Conservation (phyloP, 1,140 invertebrate species). For the Chrysopa pallens region DNA sequence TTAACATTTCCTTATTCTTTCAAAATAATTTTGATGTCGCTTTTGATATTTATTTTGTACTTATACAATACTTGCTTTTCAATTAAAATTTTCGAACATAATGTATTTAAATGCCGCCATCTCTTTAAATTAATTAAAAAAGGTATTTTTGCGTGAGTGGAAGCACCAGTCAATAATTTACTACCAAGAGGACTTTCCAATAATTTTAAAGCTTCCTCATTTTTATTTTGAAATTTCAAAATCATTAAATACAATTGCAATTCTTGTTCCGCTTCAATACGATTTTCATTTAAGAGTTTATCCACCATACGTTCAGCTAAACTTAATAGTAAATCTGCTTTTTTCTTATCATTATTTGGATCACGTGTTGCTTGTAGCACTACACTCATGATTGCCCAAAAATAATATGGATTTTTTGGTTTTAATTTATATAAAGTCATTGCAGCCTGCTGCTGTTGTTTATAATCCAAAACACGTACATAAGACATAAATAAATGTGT, state of each 20-base stretch:
- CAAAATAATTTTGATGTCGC: too few relatives aligned
- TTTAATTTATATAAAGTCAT: slow-evolving; percentile 77
- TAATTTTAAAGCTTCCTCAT: slow-evolving; percentile 61
- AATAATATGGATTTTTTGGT: slow-evolving; percentile 92
- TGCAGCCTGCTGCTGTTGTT: slow-evolving; percentile 78
- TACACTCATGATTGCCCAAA: slow-evolving; percentile 93
- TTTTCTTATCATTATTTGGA: slow-evolving; percentile 26
- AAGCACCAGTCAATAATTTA: slow-evolving; percentile 36
- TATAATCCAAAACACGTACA: slow-evolving; percentile 75
- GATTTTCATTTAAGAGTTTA: slow-evolving; percentile 75
- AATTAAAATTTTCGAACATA: slow-evolving; percentile 46
- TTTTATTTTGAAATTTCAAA: slow-evolving; percentile 67
- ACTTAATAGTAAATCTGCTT: slow-evolving; percentile 48
- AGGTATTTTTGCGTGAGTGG: slow-evolving; percentile 47
- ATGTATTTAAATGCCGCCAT: slow-evolving; percentile 50
- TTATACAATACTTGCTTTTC: slow-evolving; percentile 36
- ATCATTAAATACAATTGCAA: slow-evolving; percentile 83
- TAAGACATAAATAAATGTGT: slow-evolving; percentile 92
- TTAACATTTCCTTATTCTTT: too few relatives aligned
- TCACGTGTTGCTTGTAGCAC: slow-evolving; percentile 62
- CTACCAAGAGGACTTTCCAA: slow-evolving; percentile 54
- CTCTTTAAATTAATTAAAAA: slow-evolving; percentile 51
- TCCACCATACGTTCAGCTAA: slow-evolving; percentile 74
- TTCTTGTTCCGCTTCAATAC: slow-evolving; percentile 86
- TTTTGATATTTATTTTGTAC: neutral